Conservation (phyloP, 2,888 invertebrate species). For the Tachina grossa region DNA sequence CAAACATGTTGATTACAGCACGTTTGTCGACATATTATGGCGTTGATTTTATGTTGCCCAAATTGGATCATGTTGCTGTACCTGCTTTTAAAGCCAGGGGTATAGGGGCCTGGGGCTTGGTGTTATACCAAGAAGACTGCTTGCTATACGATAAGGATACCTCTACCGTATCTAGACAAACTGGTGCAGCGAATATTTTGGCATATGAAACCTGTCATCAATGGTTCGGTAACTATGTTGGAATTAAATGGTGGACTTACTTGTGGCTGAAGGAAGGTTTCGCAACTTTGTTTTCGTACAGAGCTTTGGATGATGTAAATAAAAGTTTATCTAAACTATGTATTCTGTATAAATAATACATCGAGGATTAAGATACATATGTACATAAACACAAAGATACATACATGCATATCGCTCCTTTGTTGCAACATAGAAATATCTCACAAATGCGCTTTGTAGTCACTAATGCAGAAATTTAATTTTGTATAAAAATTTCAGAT, state of each 20-base stretch:
- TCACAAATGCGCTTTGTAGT: too few species aligned
- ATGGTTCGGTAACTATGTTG: slow-evolving; percentile 91
- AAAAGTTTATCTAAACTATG: neutral
- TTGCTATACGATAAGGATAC: slow-evolving; percentile 77
- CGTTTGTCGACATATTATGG: slow-evolving; percentile 89
- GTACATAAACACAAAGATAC: too few species aligned
- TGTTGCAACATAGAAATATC: too few species aligned
- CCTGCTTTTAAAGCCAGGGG: slow-evolving; percentile 93
- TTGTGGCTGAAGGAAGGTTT: slow-evolving; percentile 91
- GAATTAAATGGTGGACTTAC: slow-evolving; percentile 88
- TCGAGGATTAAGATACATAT: too few species aligned
- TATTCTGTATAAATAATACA: neutral
- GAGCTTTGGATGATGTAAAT: slow-evolving; percentile 77
- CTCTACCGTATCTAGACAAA: slow-evolving; percentile 78
- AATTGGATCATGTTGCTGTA: slow-evolving; percentile 94
- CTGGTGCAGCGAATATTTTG: slow-evolving; percentile 84
- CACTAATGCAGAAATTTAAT: too few species aligned
- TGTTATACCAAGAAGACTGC: slow-evolving; percentile 84
- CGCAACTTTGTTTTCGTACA: slow-evolving; percentile 79
- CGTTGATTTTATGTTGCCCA: slow-evolving; percentile 89
- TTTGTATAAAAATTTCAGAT: too few species aligned
- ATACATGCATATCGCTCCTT: too few species aligned
- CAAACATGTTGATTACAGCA: slow-evolving; percentile 88
- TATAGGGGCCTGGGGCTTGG: slow-evolving; percentile 97
- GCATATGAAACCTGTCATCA: slow-evolving; percentile 87